Percentiles rank a stretch among this genome's conserved stretches.
These are phyloP conservation scores for Discoglossus pictus DNA, from an alignment of 2,797 vertebrate genomes.

Conservation along the genomic window DNA sequence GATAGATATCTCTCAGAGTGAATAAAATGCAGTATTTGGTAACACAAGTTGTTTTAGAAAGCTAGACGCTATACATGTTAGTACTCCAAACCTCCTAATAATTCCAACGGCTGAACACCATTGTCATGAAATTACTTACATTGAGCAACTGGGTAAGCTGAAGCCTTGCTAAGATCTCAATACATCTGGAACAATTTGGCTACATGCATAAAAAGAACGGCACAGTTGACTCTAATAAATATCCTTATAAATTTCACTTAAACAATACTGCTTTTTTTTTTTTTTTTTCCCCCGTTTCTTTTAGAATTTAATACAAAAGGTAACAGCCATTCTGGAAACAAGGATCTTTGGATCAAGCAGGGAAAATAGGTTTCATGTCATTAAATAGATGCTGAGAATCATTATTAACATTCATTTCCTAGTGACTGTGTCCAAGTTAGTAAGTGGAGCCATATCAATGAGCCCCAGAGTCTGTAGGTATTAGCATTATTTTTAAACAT, in stretches of 20 bases:
- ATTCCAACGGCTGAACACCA: background rate
- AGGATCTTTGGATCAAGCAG: constrained; percentile 33
- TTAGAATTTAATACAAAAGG: constrained; percentile 17
- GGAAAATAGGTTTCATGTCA: constrained; percentile 36
- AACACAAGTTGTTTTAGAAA: no score
- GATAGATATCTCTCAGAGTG: no score
- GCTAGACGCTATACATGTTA: background rate
- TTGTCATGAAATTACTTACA: constrained; percentile 18
- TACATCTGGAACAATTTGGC: constrained; percentile 46
- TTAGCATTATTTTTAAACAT: no score
- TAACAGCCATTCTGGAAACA: constrained; percentile 36
- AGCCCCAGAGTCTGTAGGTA: no score
- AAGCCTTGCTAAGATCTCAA: constrained; percentile 35
- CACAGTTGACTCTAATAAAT: constrained; percentile 45
- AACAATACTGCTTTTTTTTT: constrained; percentile 42
- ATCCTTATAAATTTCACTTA: constrained; percentile 40
- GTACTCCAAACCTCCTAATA: background rate
- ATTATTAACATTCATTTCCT: constrained; percentile 6
- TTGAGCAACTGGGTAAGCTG: constrained; percentile 30
- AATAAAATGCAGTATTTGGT: no score
- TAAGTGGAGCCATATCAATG: background rate
- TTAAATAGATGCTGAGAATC: constrained; percentile 15
- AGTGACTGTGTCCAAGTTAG: background rate
- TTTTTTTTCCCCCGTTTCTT: no score
- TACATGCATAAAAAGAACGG: constrained; percentile 36